phyloP scores from a whole-genome alignment of 2,888 invertebrate species.

The Myopa testacea region DNA sequence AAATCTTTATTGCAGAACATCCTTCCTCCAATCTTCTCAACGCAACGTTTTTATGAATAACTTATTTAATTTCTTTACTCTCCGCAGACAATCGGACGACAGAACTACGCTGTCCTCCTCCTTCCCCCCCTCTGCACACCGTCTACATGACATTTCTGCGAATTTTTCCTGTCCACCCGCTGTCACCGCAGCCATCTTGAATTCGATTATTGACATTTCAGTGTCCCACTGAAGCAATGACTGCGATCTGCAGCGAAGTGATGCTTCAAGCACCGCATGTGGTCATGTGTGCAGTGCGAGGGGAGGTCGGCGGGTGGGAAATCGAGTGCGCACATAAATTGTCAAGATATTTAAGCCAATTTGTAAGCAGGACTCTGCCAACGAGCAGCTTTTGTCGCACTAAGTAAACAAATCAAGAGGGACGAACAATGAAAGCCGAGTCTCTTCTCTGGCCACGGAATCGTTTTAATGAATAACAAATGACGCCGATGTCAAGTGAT shows the following conservation, averaged over 20 bases:
- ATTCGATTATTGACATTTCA: slow-evolving; percentile 21
- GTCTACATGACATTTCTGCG: not conserved
- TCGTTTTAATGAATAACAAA: slow-evolving; percentile 29
- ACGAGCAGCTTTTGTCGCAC: not conserved
- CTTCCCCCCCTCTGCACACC: not conserved
- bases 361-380: slow-evolving; percentile 23
- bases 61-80: not conserved
- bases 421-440: not conserved
- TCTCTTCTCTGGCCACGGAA: not conserved
- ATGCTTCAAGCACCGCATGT: slow-evolving; percentile 11
- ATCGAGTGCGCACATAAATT: slow-evolving; percentile 12
- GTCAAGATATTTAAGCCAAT: slow-evolving; percentile 31
- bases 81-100: not conserved
- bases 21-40: not conserved
- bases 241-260: not conserved
- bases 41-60: not conserved
- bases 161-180: slow-evolving; percentile 19
- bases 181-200: slow-evolving; percentile 25
- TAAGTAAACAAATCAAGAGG: slow-evolving; percentile 8
- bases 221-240: slow-evolving; percentile 16
- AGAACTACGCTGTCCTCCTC: not conserved
- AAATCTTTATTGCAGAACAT: too few relatives aligned
- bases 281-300: not conserved
- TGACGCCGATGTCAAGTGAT: slow-evolving; percentile 35
- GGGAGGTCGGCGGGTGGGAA: not conserved